Percentiles rank a stretch among this genome's conserved stretches.
These are phyloP conservation scores for Natrix natrix DNA, from an alignment of 2,797 vertebrate species.

Conservation along the genomic window DNA sequence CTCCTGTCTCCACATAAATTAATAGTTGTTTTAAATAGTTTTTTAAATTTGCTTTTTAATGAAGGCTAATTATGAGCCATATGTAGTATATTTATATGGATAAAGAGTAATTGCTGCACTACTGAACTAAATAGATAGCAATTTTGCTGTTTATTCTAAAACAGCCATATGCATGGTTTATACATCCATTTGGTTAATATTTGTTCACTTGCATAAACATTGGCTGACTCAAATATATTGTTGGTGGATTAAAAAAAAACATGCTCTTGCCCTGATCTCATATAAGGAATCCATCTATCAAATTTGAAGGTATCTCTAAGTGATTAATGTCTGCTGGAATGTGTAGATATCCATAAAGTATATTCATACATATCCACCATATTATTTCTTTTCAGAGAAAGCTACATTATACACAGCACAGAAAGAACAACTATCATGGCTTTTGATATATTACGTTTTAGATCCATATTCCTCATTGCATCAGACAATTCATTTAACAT, in stretches of 20 bases:
- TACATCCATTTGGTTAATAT: neutral
- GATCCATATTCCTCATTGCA: neutral
- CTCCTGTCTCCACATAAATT: neutral
- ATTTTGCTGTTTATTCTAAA: neutral
- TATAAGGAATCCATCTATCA: neutral
- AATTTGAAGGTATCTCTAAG: neutral
- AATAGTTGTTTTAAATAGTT: conserved; percentile 24
- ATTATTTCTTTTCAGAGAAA: neutral
- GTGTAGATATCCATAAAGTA: neutral
- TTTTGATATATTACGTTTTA: neutral
- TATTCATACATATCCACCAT: neutral
- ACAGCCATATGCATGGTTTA: neutral
- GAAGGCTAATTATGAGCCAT: neutral
- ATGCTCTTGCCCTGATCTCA: neutral
- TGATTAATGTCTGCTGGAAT: neutral
- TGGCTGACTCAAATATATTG: neutral
- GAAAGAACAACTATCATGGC: neutral
- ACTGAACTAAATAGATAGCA: neutral
- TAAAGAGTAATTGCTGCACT: neutral
- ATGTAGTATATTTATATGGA: neutral
- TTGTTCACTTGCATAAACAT: neutral
- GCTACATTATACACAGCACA: neutral
- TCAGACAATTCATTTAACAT: neutral
- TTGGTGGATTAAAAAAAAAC: neutral
- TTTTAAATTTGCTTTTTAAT: neutral